phyloP scores from a whole-genome alignment of 35 echinoderm and acorn worm genomes.

The Lytechinus pictus region DNA sequence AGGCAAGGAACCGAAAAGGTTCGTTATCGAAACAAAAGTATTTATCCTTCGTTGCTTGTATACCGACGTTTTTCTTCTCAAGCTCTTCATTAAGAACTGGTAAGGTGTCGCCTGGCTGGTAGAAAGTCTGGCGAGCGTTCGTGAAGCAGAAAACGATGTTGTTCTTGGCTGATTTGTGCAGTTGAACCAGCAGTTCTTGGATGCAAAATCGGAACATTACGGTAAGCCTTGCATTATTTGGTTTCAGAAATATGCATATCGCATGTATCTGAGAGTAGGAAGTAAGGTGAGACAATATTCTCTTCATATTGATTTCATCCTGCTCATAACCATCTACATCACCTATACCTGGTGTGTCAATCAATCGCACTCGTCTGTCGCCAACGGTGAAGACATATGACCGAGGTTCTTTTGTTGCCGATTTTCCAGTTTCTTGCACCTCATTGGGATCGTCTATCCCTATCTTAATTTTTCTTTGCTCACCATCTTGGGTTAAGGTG shows the following conservation, averaged over 20 bases:
- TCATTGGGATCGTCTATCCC: too few relatives aligned
- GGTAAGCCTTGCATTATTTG: too few relatives aligned
- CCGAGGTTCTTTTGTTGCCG: neutral
- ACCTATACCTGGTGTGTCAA: constrained; percentile 35
- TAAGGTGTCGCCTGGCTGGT: constrained; percentile 11
- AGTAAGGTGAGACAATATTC: too few relatives aligned
- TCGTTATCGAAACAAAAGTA: constrained; percentile 49
- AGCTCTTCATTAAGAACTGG: constrained; percentile 8
- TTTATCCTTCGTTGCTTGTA: neutral
- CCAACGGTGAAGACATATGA: constrained; percentile 22
- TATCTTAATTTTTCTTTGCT: too few relatives aligned
- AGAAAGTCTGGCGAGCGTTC: neutral
- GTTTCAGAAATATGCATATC: too few relatives aligned
- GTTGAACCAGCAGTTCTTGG: neutral
- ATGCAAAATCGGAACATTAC: too few relatives aligned
- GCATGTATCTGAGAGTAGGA: too few relatives aligned
- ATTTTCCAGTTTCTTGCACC: too few relatives aligned
- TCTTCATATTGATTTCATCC: too few relatives aligned
- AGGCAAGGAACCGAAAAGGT: constrained; percentile 23
- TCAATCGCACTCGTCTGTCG: constrained; percentile 19
- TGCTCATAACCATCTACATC: neutral
- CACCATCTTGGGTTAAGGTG: too few relatives aligned
- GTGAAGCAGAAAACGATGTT: constrained; percentile 19
- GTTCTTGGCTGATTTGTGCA: constrained; percentile 30
- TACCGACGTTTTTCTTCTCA: neutral